A percentile compares a stretch with the other conserved stretches of the same genome.
Conservation (phyloP, 2,113 vertebrate genomes). For the Tympanuchus pallidicinctus region DNA sequence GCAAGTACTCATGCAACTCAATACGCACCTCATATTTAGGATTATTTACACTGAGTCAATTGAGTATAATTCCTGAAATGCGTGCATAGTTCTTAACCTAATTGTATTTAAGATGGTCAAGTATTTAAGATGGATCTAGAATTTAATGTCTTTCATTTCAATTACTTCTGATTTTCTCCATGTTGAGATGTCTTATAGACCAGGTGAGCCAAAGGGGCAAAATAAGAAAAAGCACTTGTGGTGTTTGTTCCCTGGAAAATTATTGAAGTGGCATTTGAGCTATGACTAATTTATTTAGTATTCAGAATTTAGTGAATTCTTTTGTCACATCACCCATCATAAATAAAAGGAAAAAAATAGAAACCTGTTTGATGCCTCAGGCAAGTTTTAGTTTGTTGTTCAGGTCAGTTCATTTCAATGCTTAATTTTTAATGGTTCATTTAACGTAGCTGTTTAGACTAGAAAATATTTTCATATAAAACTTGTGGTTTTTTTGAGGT, state of each 20-base stretch:
- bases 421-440: conserved; percentile 79
- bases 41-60: not conserved
- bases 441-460: conserved; percentile 68
- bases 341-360: conserved; percentile 76
- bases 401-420: conserved; percentile 81
- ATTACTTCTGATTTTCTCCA: not conserved
- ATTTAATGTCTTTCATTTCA: not conserved
- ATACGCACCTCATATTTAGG: not conserved
- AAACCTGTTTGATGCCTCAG: conserved; percentile 77
- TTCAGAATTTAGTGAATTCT: conserved; percentile 76
- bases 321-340: conserved; percentile 69
- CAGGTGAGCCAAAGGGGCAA: conserved; percentile 45
- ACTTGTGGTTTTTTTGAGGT: conserved; percentile 36
- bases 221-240: not conserved
- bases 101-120: not conserved
- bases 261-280: conserved; percentile 69
- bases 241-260: conserved; percentile 45
- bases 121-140: not conserved
- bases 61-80: not conserved
- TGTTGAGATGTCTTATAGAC: not conserved
- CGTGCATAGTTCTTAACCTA: not conserved
- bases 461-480: conserved; percentile 74
- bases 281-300: conserved; percentile 80
- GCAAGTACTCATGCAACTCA: too few relatives aligned
- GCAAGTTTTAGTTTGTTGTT: conserved; percentile 73